Percentiles rank a stretch among this genome's conserved stretches.
These are phyloP conservation scores for Steinernema scapterisci DNA, from an alignment of 2,888 invertebrate genomes.

Conservation along the genomic window DNA sequence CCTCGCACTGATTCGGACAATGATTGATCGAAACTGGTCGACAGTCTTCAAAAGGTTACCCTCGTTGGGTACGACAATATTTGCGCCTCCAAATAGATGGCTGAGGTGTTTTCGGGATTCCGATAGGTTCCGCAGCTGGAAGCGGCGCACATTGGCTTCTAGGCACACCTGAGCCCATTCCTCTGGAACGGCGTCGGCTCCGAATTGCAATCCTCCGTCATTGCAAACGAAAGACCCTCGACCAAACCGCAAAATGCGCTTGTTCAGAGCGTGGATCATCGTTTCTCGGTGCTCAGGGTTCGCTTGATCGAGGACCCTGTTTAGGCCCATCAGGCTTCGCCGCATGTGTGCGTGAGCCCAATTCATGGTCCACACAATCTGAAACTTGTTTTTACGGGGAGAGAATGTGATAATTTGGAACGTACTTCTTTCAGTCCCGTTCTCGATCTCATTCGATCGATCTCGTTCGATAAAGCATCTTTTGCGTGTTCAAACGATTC, in stretches of 20 bases:
- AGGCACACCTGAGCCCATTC: slow-evolving; percentile 59
- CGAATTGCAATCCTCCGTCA: slow-evolving; percentile 50
- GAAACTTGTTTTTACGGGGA: not conserved
- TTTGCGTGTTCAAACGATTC: slow-evolving; percentile 45
- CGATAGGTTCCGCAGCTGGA: slow-evolving; percentile 50
- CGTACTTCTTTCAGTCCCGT: slow-evolving; percentile 57
- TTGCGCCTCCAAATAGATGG: slow-evolving; percentile 55
- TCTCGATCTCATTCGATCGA: slow-evolving; percentile 55
- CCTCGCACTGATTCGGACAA: slow-evolving; percentile 35
- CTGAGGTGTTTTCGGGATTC: slow-evolving; percentile 48
- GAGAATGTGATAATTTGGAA: not conserved
- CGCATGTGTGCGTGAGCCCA: slow-evolving; percentile 65
- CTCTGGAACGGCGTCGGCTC: slow-evolving; percentile 64
- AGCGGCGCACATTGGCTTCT: slow-evolving; percentile 48
- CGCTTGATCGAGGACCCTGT: slow-evolving; percentile 54
- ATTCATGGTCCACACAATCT: slow-evolving; percentile 63
- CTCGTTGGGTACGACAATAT: slow-evolving; percentile 38
- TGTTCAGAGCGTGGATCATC: slow-evolving; percentile 46
- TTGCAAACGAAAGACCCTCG: slow-evolving; percentile 54
- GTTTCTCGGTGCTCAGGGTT: slow-evolving; percentile 39
- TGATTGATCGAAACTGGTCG: slow-evolving; percentile 43
- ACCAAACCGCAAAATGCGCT: slow-evolving; percentile 54
- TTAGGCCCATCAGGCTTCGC: slow-evolving; percentile 56
- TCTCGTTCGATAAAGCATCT: slow-evolving; percentile 57
- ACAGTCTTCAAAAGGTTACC: slow-evolving; percentile 42